A percentile compares a stretch with the other conserved stretches of the same genome.
phyloP scores from a whole-genome alignment of 2,888 invertebrate species.

The Escarpia spicata region DNA sequence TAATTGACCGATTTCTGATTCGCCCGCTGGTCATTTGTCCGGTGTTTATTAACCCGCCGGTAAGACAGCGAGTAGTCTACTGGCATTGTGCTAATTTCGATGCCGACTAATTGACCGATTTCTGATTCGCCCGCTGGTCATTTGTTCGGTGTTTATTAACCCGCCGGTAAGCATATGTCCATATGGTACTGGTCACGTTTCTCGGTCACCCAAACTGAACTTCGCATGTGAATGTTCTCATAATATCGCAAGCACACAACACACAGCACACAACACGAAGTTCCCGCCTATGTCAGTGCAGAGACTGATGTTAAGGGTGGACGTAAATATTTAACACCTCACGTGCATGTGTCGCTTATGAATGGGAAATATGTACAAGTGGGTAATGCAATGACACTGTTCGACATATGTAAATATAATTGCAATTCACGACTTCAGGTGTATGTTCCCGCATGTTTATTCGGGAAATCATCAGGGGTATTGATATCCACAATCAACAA shows the following conservation, averaged over 20 bases:
- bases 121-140: slow-evolving; percentile 8
- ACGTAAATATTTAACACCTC: slow-evolving; percentile 1
- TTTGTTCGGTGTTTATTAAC: background rate
- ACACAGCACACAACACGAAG: background rate
- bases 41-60: background rate
- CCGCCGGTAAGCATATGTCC: background rate
- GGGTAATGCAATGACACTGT: background rate
- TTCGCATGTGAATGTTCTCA: slow-evolving; percentile 4
- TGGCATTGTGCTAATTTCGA: background rate
- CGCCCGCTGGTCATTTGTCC: background rate
- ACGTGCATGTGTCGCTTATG: background rate
- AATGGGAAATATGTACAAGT: background rate
- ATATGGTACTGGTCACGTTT: background rate
- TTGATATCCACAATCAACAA: background rate
- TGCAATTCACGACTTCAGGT: background rate
- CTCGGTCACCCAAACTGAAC: slow-evolving; percentile 11
- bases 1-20: slow-evolving; percentile 13
- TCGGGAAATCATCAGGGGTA: background rate
- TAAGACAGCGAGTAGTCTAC: too few species aligned
- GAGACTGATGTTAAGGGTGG: background rate
- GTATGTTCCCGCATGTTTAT: background rate
- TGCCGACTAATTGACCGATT: background rate
- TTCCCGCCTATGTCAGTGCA: background rate
- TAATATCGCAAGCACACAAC: background rate
- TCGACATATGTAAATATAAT: background rate